These are phyloP conservation scores for Sporophila hypoxantha DNA, from an alignment of 2,113 vertebrate species.

Conservation along the genomic window DNA sequence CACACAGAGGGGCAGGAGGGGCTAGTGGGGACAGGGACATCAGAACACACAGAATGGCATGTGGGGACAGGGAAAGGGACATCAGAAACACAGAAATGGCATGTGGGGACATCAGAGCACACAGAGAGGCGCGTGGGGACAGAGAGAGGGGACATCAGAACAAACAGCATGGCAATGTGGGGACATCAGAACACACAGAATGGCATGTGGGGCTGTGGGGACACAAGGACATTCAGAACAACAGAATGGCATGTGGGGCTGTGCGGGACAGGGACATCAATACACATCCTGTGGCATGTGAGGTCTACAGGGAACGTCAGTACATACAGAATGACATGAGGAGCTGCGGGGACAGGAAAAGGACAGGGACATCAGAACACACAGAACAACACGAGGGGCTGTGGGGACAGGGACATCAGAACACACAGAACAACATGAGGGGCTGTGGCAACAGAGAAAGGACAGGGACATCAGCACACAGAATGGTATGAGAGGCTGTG, in stretches of 20 bases:
- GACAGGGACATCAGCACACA: background rate
- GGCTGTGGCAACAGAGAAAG: background rate
- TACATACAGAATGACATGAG: fast-evolving
- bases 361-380: background rate
- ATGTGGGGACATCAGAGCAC: background rate
- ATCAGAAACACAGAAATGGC: no score
- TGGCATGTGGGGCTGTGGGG: background rate
- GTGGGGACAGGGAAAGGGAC: no score
- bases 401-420: background rate
- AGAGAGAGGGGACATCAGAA: background rate
- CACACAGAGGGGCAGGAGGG: no score
- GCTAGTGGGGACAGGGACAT: no score
- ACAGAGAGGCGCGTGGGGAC: background rate
- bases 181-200: no score
- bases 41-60: no score
- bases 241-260: background rate
- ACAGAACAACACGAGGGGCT: background rate
- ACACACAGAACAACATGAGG: no score
- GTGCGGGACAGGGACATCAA: background rate
- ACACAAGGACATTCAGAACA: background rate
- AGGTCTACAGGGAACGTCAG: background rate
- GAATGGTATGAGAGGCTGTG: background rate
- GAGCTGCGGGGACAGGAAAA: conserved; percentile 2
- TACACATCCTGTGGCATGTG: no score
- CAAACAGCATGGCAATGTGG: no score